Base-by-base conservation (phyloP, 2,888 invertebrate genomes). In the Caenorhabditis afra region DNA sequence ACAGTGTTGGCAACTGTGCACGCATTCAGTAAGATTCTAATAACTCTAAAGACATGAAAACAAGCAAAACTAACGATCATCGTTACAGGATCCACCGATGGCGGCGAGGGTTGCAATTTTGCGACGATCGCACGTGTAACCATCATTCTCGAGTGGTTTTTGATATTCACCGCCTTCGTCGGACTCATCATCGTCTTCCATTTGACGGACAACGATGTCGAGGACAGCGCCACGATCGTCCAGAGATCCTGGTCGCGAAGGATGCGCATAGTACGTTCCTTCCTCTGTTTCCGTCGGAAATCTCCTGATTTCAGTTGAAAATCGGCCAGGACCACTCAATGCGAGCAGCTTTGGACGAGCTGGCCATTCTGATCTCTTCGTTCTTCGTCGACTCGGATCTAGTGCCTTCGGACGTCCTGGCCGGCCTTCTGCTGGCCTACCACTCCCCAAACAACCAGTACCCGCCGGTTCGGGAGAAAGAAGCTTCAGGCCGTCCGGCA, bases 351-450 rank as follows among this genome's bases (percentile, higher is more conserved):
- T 61, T 89, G 8, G 90, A 90, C 55, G 89, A 89, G 41, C 81
- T 89, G 35, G 90, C 89, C 10, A 73, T 74, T n/a, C 71, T 89
- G 44, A 77, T 89, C 35, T 86, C 90, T 5, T 81, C 86, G n/a
- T 90, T 90, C 73, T 89, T 90, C 65, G 83, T 82, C n/a, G 87
- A 84, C 35, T 50, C 80, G 8, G 95, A 96, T 91, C 91, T 96
- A 47, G 95, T 96, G 0, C 94, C 95, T 0, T 95, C 95, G 0
- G 96, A 96, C 91, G 93, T 96, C 16, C 93, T 95, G 68, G 95
- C 95, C 12, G 96, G 95, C 12, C 93, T 95, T 87, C 93, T 96
- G 22, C 93, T 96, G n/a, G 92, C 96, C 4, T 92, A 88, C 52
- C 85, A 86, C 67, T 85, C 85, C 1, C 85, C 85, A 3, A 58